phyloP scores from a whole-genome alignment of 2,888 invertebrate species.

The Caenorhabditis parvicauda region DNA sequence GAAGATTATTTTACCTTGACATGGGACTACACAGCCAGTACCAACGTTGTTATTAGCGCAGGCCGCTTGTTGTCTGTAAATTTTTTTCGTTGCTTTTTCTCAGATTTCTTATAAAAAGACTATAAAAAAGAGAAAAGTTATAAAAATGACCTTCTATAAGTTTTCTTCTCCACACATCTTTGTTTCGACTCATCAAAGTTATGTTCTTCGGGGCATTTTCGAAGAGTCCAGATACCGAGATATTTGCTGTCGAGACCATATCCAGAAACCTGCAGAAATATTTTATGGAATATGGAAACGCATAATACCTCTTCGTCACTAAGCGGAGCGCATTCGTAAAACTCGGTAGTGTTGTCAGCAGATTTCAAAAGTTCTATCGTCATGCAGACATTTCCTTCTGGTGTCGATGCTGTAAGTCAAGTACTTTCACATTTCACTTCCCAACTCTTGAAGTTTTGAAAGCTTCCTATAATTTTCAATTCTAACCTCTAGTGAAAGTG shows the following conservation, averaged over 20 bases:
- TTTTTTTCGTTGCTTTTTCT: no score
- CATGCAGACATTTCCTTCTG: slow-evolving; percentile 49
- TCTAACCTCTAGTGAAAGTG: background rate
- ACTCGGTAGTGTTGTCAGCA: slow-evolving; percentile 39
- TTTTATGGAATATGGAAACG: background rate
- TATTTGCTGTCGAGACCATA: slow-evolving; percentile 46
- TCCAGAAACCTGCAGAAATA: slow-evolving; percentile 26
- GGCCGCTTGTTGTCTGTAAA: slow-evolving; percentile 35
- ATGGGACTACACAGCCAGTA: slow-evolving; percentile 31
- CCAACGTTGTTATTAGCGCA: slow-evolving; percentile 36
- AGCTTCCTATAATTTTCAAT: no score
- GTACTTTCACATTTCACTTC: background rate
- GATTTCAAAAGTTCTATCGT: slow-evolving; percentile 50
- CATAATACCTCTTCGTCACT: slow-evolving; percentile 46
- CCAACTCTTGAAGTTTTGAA: no score
- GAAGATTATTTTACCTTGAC: slow-evolving; percentile 26
- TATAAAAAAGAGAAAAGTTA: background rate
- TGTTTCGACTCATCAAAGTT: slow-evolving; percentile 53
- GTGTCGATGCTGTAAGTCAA: slow-evolving; percentile 9
- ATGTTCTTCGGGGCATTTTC: slow-evolving; percentile 49
- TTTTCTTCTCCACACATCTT: slow-evolving; percentile 45
- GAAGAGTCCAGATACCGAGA: slow-evolving; percentile 53
- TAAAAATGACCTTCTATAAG: slow-evolving; percentile 29
- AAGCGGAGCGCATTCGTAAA: slow-evolving; percentile 56
- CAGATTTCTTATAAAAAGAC: background rate